Percentiles rank a stretch among this genome's conserved stretches.
Evolutionary conservation across 2,797 vertebrate species (phyloP).

Genomic region (Galagoides demidoff): DNA sequence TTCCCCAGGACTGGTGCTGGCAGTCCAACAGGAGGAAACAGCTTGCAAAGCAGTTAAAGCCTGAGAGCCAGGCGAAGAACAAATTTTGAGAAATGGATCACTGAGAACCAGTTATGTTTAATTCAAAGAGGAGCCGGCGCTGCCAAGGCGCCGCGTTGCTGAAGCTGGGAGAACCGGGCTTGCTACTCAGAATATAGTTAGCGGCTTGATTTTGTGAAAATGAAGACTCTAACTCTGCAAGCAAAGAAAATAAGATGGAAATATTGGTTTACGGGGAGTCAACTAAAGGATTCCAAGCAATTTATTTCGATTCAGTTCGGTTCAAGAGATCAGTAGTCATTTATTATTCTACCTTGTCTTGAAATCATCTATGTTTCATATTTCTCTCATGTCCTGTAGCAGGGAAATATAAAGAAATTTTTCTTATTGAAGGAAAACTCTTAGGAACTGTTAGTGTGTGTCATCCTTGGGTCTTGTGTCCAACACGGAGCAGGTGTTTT

Average conservation of each 20-base stretch:
- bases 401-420: neutral
- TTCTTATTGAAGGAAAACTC: neutral
- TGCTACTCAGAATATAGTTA: neutral
- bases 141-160: conserved; percentile 56
- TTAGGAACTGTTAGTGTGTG: no score
- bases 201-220: conserved; percentile 12
- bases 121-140: conserved; percentile 74
- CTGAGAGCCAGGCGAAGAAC: conserved; percentile 64
- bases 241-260: neutral
- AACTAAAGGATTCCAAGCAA: neutral
- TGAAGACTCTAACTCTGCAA: neutral
- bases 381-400: neutral
- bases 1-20: neutral
- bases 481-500: neutral
- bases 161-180: conserved; percentile 45
- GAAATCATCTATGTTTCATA: neutral
- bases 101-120: conserved; percentile 63
- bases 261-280: neutral
- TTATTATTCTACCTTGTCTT: neutral
- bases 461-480: neutral
- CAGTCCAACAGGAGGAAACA: neutral
- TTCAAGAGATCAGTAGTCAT: conserved; percentile 5
- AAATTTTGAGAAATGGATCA: conserved; percentile 50
- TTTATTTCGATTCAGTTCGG: conserved; percentile 24
- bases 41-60: conserved; percentile 40